A percentile compares a stretch with the other conserved stretches of the same genome.
Conservation (phyloP, 2,888 invertebrate species). For the Megastigmus dorsalis region DNA sequence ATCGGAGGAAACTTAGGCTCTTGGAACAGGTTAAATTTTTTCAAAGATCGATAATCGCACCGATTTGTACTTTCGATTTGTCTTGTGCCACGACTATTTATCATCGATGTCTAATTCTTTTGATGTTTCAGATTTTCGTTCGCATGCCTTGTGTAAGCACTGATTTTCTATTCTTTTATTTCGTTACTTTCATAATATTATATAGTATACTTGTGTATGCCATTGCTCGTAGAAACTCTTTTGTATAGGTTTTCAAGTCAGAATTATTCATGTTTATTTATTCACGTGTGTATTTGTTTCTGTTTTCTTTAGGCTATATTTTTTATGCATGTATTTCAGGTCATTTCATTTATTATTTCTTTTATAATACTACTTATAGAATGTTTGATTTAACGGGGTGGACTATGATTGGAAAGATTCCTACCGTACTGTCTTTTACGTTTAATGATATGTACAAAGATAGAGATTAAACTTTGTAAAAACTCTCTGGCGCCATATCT, state of each 20-base stretch:
- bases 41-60: conserved; percentile 28
- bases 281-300: background rate
- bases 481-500: too few species aligned
- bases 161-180: conserved; percentile 53
- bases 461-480: too few species aligned
- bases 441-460: too few species aligned
- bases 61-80: background rate
- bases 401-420: too few species aligned
- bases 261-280: background rate
- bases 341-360: too few species aligned
- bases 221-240: too few species aligned
- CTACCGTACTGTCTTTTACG: too few species aligned
- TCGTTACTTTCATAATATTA: conserved; percentile 9
- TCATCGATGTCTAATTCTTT: conserved; percentile 48
- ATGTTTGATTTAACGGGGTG: too few species aligned
- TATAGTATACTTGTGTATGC: too few species aligned
- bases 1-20: conserved; percentile 90
- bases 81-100: background rate
- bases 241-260: background rate
- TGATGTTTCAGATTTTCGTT: conserved; percentile 45
- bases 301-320: background rate
- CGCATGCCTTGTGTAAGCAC: conserved; percentile 48
- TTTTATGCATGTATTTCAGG: background rate
- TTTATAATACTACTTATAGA: too few species aligned
- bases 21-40: conserved; percentile 88